A percentile compares a stretch with the other conserved stretches of the same genome.
These are phyloP conservation scores for Lycopodina hypogea DNA, from an alignment of 37 sponge, comb jelly and placozoan genomes.

Conservation along the genomic window DNA sequence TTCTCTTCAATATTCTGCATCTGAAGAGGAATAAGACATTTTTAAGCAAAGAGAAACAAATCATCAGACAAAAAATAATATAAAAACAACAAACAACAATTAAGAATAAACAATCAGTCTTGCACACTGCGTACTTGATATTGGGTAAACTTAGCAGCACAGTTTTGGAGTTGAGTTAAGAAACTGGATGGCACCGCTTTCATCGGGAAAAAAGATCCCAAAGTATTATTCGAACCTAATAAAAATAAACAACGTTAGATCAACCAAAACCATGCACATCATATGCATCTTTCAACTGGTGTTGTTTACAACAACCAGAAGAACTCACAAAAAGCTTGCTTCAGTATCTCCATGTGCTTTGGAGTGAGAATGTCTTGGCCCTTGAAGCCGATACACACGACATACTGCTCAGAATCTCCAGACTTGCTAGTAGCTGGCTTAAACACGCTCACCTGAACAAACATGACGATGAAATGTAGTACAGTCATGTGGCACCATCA, in stretches of 20 bases:
- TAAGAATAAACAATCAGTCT: neutral
- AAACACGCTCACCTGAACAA: slow-evolving; percentile 68
- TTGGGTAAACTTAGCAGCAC: slow-evolving; percentile 28
- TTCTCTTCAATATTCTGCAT: slow-evolving; percentile 53
- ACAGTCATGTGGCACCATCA: neutral
- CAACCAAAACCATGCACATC: too few species aligned
- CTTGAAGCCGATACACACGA: slow-evolving; percentile 77
- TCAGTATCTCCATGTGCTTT: slow-evolving; percentile 44
- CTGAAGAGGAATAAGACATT: slow-evolving; percentile 1
- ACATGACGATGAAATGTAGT: neutral
- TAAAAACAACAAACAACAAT: neutral
- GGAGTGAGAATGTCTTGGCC: slow-evolving; percentile 29
- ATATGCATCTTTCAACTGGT: too few species aligned
- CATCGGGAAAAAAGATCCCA: slow-evolving; percentile 38
- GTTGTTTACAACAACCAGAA: too few species aligned
- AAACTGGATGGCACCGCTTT: slow-evolving; percentile 42
- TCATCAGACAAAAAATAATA: neutral
- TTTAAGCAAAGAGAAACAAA: neutral
- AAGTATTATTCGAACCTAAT: neutral
- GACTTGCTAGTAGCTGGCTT: slow-evolving; percentile 91
- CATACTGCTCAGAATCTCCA: slow-evolving; percentile 84
- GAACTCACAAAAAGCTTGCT: slow-evolving; percentile 28
- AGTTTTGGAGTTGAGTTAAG: slow-evolving; percentile 30
- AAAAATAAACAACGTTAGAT: neutral
- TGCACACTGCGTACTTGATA: slow-evolving; percentile 20